These are phyloP conservation scores for Dendrocincla fuliginosa DNA, from an alignment of 2,797 vertebrate species.

Conservation along the genomic window DNA sequence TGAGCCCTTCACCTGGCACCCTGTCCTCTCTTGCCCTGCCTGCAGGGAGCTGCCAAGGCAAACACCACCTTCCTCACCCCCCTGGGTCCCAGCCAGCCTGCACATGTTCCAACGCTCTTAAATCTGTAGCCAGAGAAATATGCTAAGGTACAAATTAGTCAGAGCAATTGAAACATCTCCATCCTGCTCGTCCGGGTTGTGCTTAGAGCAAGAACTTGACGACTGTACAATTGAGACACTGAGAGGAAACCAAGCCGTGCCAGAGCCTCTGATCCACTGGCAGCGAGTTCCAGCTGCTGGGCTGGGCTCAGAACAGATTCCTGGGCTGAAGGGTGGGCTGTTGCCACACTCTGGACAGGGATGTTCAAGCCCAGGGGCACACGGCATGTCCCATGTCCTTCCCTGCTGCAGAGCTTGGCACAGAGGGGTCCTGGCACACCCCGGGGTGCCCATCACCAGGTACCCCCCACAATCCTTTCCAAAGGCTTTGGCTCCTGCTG, in stretches of 20 bases:
- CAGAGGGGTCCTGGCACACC: neutral
- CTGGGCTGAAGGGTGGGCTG: neutral
- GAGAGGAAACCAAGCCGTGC: neutral
- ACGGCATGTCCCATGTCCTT: neutral
- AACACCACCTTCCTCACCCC: neutral
- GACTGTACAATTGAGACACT: neutral
- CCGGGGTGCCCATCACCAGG: neutral
- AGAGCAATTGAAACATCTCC: neutral
- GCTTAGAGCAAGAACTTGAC: neutral
- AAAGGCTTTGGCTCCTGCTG: fast-evolving
- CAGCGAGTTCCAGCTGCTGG: fast-evolving
- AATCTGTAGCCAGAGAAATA: neutral
- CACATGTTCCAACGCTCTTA: neutral
- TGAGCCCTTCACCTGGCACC: neutral
- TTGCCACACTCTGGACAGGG: neutral
- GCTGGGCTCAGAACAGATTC: fast-evolving
- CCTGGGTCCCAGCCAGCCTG: neutral
- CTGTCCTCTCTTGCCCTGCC: neutral
- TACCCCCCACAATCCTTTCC: fast-evolving
- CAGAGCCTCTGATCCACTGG: fast-evolving
- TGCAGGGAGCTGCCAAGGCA: neutral
- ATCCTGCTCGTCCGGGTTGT: neutral
- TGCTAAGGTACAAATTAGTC: neutral
- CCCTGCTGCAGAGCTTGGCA: neutral
- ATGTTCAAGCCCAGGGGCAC: neutral